Evolutionary conservation across 2,888 invertebrate species (phyloP), one percentile per base, ranked within the genome.

Genomic region (Ecdyonurus torrentis): DNA sequence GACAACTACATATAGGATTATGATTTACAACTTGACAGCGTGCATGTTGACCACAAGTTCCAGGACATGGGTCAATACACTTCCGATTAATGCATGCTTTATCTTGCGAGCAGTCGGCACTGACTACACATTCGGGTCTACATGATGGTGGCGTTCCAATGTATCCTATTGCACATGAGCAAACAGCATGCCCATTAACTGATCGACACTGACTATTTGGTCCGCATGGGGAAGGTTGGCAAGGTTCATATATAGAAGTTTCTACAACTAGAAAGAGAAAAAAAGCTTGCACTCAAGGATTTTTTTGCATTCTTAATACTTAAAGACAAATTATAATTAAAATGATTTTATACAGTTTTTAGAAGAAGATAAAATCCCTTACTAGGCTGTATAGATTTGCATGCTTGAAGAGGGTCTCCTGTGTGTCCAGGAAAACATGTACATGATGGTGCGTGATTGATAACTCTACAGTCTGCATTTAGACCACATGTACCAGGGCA

Each of bases 11-110:
- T 53, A 88, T 83, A 2, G 88, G 89, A 71, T 85, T 87, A 72
- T 91, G 90, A 71, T 86, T 85, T 60, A 87, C 82, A 61, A 88
- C 87, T 77, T 84, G 84, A 72, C 91, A 91, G 69, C 83, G 78
- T 52, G 90, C 87, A 71, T 88, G 85, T 63, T 81, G 77, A 61
- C 90, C 89, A 70, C 89, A 90, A 64, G 84, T 84, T 67, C 86
- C 86, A 61, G 82, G 80, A 73, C 89, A 89, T 25, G 89, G 89
- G 74, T 89, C 85, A 64, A 79, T 78, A 72, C 89, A 91, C 75
- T 86, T 86, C 72, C 86, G 85, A 73, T 84, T 85, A 67, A 87
- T 81, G 72, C 91, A 91, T 60, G 90, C 86, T 75, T 82, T 81
- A 69, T 87, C 80, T 67, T 83, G 81, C 64, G 83, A 77, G 75